These are phyloP conservation scores for Eupithecia tripunctaria DNA, from an alignment of 2,888 invertebrate species.

Conservation along the genomic window DNA sequence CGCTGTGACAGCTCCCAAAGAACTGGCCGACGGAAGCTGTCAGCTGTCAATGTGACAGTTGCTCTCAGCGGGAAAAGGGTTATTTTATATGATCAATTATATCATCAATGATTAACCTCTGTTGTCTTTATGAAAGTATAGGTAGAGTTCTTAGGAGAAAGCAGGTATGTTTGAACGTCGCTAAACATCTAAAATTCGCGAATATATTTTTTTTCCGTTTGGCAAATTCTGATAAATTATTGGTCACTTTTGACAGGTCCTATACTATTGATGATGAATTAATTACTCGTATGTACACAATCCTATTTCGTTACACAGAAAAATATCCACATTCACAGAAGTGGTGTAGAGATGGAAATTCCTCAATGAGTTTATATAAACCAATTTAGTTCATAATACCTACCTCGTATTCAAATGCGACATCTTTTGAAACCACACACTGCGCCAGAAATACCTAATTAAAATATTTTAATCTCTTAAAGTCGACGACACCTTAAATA, in stretches of 20 bases:
- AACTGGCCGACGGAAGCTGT: constrained; percentile 56
- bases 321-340: background rate
- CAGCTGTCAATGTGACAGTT: constrained; percentile 65
- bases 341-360: background rate
- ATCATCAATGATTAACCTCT: background rate
- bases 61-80: constrained; percentile 57
- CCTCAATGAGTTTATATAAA: background rate
- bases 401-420: background rate
- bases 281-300: background rate
- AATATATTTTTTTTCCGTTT: background rate
- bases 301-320: background rate
- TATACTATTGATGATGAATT: background rate
- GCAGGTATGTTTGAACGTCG: background rate
- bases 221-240: background rate
- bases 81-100: background rate
- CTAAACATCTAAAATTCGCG: background rate
- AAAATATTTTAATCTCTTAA: constrained; percentile 9
- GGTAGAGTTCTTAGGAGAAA: background rate
- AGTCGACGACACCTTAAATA: constrained; percentile 29
- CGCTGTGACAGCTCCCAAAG: constrained; percentile 26
- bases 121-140: background rate
- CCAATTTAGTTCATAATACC: background rate
- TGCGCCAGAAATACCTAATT: constrained; percentile 10
- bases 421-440: constrained; percentile 10
- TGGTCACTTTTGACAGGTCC: background rate